Conservation (phyloP, 2,888 invertebrate species). For the Tineola bisselliella region DNA sequence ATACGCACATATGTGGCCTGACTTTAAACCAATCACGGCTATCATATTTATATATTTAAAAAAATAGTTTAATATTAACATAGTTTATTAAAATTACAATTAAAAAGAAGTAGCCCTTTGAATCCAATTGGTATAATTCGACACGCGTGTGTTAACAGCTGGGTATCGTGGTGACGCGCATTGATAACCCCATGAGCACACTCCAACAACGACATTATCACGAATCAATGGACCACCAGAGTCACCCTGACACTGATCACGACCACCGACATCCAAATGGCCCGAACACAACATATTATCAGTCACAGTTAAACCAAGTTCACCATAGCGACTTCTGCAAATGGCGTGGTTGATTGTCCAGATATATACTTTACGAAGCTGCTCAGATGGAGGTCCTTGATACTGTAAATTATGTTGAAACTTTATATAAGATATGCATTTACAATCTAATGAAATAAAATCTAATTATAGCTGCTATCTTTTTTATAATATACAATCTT, state of each 20-base stretch:
- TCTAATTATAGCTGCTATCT: neutral
- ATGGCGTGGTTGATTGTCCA: slow-evolving; percentile 15
- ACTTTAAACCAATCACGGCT: no score
- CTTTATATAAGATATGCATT: no score
- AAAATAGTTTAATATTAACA: neutral
- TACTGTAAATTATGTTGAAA: neutral
- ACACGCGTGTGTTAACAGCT: neutral
- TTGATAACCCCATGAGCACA: slow-evolving; percentile 11
- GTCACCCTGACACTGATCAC: slow-evolving; percentile 16
- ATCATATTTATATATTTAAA: no score
- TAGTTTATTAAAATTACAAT: neutral
- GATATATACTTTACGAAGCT: slow-evolving; percentile 15
- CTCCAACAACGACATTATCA: slow-evolving; percentile 9
- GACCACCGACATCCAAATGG: slow-evolving; percentile 15
- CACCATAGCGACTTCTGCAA: slow-evolving; percentile 14
- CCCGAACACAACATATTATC: slow-evolving; percentile 16
- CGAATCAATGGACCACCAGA: slow-evolving; percentile 15
- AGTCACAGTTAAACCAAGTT: slow-evolving; percentile 10
- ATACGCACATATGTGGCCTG: no score
- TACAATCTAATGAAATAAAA: slow-evolving; percentile 18
- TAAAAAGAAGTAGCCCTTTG: slow-evolving; percentile 4
- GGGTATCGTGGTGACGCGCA: neutral
- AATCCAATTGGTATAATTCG: neutral
- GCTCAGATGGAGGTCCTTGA: neutral
- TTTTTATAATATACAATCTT: no score